Evolutionary conservation across 2,888 invertebrate genomes (phyloP).

Genomic region (Phalera bucephala): DNA sequence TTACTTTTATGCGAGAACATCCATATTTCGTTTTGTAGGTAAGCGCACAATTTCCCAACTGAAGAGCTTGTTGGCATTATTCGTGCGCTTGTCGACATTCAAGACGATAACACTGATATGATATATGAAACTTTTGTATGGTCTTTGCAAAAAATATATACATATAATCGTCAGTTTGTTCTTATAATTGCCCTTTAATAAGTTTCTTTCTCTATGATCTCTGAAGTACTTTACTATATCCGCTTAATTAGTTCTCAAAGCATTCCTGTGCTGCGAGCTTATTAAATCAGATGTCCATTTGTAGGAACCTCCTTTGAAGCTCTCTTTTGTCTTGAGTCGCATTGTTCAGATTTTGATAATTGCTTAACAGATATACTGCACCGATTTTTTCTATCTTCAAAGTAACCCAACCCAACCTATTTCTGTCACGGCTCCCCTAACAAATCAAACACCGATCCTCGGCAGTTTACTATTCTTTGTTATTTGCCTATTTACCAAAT

Average conservation of each 20-base stretch:
- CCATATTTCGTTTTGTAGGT: background rate
- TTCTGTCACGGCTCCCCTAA: constrained; percentile 29
- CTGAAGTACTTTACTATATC: too few relatives aligned
- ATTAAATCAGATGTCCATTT: constrained; percentile 2
- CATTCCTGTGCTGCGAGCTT: constrained; percentile 5
- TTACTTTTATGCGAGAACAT: background rate
- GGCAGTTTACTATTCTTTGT: constrained; percentile 25
- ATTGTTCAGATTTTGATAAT: constrained; percentile 23
- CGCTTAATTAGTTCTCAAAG: constrained; percentile 1
- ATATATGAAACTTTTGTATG: too few relatives aligned
- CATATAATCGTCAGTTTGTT: too few relatives aligned
- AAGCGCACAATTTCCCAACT: constrained; percentile 11
- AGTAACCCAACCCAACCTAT: constrained; percentile 26
- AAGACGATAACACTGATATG: too few relatives aligned
- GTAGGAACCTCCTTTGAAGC: background rate
- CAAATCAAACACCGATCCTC: constrained; percentile 36
- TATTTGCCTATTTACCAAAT: constrained; percentile 34
- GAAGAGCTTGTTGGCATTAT: constrained; percentile 4
- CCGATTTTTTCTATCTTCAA: constrained; percentile 26
- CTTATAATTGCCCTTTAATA: too few relatives aligned
- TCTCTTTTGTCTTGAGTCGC: constrained; percentile 11
- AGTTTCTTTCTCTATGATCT: too few relatives aligned
- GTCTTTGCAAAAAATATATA: too few relatives aligned
- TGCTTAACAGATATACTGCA: too few relatives aligned
- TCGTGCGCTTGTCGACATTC: constrained; percentile 13